Evolutionary conservation across 35 echinoderm and acorn worm species (phyloP).

Genomic region (Strongylocentrotus purpuratus): DNA sequence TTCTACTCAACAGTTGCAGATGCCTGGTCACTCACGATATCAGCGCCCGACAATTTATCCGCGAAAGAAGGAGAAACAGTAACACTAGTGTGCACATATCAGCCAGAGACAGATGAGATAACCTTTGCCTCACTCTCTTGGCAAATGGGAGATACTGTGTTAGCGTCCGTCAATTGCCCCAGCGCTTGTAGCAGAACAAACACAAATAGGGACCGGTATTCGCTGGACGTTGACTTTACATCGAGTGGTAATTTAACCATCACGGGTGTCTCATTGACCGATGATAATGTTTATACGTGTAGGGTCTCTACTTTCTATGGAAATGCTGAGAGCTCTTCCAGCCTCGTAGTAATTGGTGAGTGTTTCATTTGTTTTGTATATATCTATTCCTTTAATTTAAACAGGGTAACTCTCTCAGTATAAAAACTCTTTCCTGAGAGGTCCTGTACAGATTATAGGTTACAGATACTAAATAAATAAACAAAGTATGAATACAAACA

Average conservation of each 20-base stretch:
- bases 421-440: no score
- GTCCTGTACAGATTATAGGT: no score
- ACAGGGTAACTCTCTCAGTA: neutral
- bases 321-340: no score
- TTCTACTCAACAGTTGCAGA: neutral
- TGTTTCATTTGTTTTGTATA: neutral
- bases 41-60: neutral
- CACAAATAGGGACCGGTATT: neutral
- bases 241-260: slow-evolving; percentile 15
- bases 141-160: neutral
- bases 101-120: neutral
- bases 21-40: neutral
- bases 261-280: neutral
- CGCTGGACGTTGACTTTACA: neutral
- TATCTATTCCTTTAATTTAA: neutral
- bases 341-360: slow-evolving; percentile 20
- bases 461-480: neutral
- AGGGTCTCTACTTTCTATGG: neutral
- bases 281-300: neutral
- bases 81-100: neutral
- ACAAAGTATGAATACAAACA: no score
- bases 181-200: neutral
- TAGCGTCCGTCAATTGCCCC: neutral
- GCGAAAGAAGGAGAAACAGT: slow-evolving; percentile 5
- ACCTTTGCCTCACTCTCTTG: neutral